Evolutionary conservation across 1,140 invertebrate genomes (phyloP).

Genomic region (Drosophila ercepeae): DNA sequence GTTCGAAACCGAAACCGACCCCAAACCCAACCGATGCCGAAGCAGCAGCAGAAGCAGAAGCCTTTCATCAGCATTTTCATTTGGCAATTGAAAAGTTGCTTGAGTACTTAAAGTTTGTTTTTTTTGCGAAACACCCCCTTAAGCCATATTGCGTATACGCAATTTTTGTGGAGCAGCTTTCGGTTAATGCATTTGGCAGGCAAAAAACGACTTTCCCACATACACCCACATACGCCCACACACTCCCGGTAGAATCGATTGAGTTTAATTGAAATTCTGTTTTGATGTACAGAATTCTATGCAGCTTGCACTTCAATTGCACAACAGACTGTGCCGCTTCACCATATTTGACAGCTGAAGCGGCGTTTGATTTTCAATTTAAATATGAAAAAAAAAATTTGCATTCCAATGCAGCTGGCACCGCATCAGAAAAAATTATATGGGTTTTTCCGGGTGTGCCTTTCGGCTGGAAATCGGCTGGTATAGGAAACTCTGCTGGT

Average conservation of each 20-base stretch:
- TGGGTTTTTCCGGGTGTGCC: constrained; percentile 8
- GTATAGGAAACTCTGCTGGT: constrained; percentile 23
- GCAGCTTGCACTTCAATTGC: constrained; percentile 43
- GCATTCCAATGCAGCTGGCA: constrained; percentile 61
- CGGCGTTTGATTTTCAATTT: constrained; percentile 68
- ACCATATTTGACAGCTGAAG: constrained; percentile 36
- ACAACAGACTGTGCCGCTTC: constrained; percentile 10
- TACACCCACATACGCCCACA: not conserved
- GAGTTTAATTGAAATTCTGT: constrained; percentile 61
- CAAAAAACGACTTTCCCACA: not conserved
- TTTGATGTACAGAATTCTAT: constrained; percentile 23
- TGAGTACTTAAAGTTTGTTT: constrained; percentile 28
- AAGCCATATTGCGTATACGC: constrained; percentile 49
- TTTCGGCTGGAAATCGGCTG: constrained; percentile 22
- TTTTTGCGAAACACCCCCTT: not conserved
- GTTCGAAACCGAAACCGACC: not conserved
- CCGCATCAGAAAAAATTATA: constrained; percentile 10
- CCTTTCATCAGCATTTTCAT: constrained; percentile 49
- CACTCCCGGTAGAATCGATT: constrained; percentile 18
- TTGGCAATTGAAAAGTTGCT: constrained; percentile 64
- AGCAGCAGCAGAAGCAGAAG: not conserved
- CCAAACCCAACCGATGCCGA: too few species aligned
- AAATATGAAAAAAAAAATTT: constrained; percentile 56
- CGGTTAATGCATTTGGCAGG: constrained; percentile 45
- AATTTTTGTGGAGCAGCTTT: constrained; percentile 17